Percentiles rank a stretch among this genome's conserved stretches.
Evolutionary conservation across 2,113 vertebrate genomes (phyloP).

Genomic region (Tretioscincus oriximinensis): DNA sequence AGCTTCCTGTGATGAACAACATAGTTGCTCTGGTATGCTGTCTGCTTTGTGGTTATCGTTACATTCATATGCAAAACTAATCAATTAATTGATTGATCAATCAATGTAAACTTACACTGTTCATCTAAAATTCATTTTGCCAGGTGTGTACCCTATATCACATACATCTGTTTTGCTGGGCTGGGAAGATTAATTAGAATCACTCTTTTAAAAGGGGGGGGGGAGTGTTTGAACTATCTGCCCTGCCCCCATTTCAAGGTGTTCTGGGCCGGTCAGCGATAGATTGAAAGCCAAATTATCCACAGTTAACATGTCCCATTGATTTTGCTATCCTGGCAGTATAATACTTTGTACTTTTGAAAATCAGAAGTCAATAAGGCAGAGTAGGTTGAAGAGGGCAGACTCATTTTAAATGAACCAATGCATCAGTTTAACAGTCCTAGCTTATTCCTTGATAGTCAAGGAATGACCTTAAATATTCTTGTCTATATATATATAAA

Average conservation of each 20-base stretch:
- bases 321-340: constrained; percentile 47
- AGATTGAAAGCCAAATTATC: constrained; percentile 44
- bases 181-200: not conserved
- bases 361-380: constrained; percentile 51
- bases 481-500: not conserved
- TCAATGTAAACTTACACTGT: not conserved
- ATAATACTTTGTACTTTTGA: constrained; percentile 38
- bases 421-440: constrained; percentile 32
- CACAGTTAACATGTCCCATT: constrained; percentile 36
- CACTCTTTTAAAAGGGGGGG: not conserved
- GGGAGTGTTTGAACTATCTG: not conserved
- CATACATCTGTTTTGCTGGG: constrained; percentile 2
- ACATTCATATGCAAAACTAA: not conserved
- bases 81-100: not conserved
- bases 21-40: not conserved
- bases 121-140: not conserved
- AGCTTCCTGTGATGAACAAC: not conserved
- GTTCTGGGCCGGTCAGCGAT: constrained; percentile 22
- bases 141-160: not conserved
- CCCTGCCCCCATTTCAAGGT: constrained; percentile 28
- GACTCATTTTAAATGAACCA: constrained; percentile 30
- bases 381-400: constrained; percentile 25
- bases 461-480: constrained; percentile 15
- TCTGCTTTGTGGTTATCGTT: not conserved
- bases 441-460: not conserved